Conservation (phyloP, 1,140 invertebrate species). For the Eriocheir sinensis region DNA sequence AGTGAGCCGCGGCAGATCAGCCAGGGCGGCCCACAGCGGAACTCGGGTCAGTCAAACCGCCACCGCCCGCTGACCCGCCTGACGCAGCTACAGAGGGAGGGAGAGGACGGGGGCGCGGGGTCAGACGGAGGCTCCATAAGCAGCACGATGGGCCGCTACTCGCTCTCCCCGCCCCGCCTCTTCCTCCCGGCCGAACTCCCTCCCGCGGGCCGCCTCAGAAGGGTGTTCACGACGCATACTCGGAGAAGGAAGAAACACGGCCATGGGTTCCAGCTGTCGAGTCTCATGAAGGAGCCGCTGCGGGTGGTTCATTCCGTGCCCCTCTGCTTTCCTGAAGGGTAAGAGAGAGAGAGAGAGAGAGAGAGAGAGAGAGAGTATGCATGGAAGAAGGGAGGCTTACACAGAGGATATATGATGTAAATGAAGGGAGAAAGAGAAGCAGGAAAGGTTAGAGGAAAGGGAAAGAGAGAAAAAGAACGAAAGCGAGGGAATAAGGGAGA, state of each 20-base stretch:
- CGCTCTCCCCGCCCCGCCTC: constrained; percentile 66
- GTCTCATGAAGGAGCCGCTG: constrained; percentile 83
- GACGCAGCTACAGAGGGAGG: constrained; percentile 55
- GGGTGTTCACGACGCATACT: constrained; percentile 82
- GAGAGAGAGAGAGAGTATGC: constrained; percentile 15
- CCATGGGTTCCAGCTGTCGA: constrained; percentile 81
- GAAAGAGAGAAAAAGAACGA: constrained; percentile 28
- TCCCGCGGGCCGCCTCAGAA: constrained; percentile 81
- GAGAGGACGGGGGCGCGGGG: neutral
- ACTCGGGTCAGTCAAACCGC: constrained; percentile 32
- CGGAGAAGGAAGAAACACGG: constrained; percentile 81
- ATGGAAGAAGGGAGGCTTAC: too few relatives aligned
- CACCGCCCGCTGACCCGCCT: constrained; percentile 63
- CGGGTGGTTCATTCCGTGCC: constrained; percentile 83
- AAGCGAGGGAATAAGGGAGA: neutral
- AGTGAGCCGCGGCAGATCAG: neutral
- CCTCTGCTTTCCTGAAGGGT: constrained; percentile 81
- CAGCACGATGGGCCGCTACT: constrained; percentile 61
- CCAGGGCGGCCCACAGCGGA: neutral
- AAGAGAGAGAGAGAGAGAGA: constrained; percentile 44
- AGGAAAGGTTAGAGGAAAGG: constrained; percentile 79
- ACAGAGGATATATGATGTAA: too few relatives aligned
- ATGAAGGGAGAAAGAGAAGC: constrained; percentile 36
- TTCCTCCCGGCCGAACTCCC: constrained; percentile 74
- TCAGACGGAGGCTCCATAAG: neutral